These are phyloP conservation scores for Brachypterus glaber DNA, from an alignment of 2,888 invertebrate genomes.

Conservation along the genomic window DNA sequence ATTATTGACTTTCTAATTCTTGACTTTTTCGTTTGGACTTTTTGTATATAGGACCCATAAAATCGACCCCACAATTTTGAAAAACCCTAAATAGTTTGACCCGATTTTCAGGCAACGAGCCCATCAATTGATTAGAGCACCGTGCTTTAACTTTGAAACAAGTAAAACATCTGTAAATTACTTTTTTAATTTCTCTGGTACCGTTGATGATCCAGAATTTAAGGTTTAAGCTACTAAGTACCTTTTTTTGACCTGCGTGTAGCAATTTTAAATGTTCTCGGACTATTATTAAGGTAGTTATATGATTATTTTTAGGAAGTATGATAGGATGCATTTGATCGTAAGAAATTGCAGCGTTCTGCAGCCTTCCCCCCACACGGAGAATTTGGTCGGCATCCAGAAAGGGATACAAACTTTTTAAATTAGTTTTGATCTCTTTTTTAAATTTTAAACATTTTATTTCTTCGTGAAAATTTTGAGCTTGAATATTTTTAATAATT, in stretches of 20 bases:
- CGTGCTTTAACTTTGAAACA: conserved; percentile 11
- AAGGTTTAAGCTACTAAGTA: conserved; percentile 10
- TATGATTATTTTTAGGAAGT: conserved; percentile 9
- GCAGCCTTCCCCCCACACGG: not conserved
- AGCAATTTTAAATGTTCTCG: conserved; percentile 11
- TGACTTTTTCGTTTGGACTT: too few species aligned
- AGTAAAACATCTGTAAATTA: conserved; percentile 12
- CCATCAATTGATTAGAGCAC: conserved; percentile 12
- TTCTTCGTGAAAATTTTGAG: not conserved
- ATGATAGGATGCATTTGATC: conserved; percentile 20
- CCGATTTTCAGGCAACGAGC: conserved; percentile 12
- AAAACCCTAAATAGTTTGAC: conserved; percentile 8
- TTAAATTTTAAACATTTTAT: not conserved
- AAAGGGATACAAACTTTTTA: conserved; percentile 4
- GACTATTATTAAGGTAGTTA: conserved; percentile 7
- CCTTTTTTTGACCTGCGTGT: conserved; percentile 15
- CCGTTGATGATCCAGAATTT: conserved; percentile 16
- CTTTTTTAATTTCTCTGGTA: conserved; percentile 13
- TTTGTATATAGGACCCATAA: conserved; percentile 10
- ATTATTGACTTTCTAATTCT: conserved; percentile 4
- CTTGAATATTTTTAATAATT: not conserved
- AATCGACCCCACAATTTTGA: conserved; percentile 11
- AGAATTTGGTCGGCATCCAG: not conserved
- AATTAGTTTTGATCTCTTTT: too few species aligned
- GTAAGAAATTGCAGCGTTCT: conserved; percentile 13